Evolutionary conservation across 2,888 invertebrate species (phyloP).

Genomic region (Halictus quadricinctus): DNA sequence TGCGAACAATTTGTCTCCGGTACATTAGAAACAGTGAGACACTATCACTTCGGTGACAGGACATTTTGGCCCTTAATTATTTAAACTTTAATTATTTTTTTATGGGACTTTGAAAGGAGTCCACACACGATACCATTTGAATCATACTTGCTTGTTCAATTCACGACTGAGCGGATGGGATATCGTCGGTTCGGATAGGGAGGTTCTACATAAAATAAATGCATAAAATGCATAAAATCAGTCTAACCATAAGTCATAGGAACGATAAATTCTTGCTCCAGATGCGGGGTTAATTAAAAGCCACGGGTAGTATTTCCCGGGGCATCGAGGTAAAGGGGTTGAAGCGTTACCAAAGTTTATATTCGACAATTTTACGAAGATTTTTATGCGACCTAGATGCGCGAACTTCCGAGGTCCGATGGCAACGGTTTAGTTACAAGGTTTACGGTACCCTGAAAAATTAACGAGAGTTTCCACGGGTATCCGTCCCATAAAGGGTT

Average conservation of each 20-base stretch:
- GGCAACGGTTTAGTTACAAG: background rate
- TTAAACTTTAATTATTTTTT: no score
- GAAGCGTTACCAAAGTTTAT: background rate
- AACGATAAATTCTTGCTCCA: background rate
- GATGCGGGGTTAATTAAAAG: background rate
- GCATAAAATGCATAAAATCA: no score
- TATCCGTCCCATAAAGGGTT: background rate
- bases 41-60: no score
- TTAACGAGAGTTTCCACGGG: background rate
- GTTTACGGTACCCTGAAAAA: slow-evolving; percentile 7
- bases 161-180: no score
- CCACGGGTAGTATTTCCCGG: background rate
- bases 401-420: background rate
- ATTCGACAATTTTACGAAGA: background rate
- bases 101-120: no score
- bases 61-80: no score
- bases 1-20: no score
- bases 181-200: no score
- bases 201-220: no score
- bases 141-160: no score
- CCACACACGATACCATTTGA: no score
- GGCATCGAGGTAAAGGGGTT: background rate
- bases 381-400: background rate
- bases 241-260: background rate
- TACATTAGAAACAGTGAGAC: no score